Conservation (phyloP, 1,140 invertebrate species). For the Neodiprion fabricii region DNA sequence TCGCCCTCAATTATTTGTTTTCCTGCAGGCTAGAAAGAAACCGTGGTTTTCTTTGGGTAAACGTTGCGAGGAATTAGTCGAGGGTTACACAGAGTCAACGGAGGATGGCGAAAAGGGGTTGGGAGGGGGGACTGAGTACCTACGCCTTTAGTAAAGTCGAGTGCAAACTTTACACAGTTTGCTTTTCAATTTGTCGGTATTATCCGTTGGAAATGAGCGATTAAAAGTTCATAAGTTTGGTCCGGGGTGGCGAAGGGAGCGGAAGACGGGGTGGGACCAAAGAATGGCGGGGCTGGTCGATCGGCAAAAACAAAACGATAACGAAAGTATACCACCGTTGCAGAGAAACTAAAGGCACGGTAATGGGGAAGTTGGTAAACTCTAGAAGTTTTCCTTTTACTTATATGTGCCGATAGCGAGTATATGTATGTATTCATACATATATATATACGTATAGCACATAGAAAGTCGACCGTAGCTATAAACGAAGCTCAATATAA, state of each 20-base stretch:
- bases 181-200: constrained; percentile 42
- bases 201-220: constrained; percentile 36
- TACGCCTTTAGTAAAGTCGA: background rate
- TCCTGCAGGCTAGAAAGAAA: too few relatives aligned
- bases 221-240: constrained; percentile 35
- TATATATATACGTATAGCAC: too few relatives aligned
- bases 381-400: background rate
- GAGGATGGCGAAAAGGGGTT: too few relatives aligned
- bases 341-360: too few relatives aligned
- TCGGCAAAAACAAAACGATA: background rate
- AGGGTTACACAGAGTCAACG: too few relatives aligned
- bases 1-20: constrained; percentile 34
- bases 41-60: too few relatives aligned
- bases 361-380: background rate
- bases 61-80: too few relatives aligned
- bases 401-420: too few relatives aligned
- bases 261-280: background rate
- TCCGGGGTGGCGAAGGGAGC: constrained; percentile 1
- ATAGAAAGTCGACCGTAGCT: too few relatives aligned
- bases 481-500: too few relatives aligned
- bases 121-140: too few relatives aligned
- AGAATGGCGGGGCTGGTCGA: background rate
- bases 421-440: too few relatives aligned
- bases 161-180: constrained; percentile 39
- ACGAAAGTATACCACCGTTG: background rate